These are phyloP conservation scores for Masnerella sp. DNA, from an alignment of 2,888 invertebrate genomes.

Conservation along the genomic window DNA sequence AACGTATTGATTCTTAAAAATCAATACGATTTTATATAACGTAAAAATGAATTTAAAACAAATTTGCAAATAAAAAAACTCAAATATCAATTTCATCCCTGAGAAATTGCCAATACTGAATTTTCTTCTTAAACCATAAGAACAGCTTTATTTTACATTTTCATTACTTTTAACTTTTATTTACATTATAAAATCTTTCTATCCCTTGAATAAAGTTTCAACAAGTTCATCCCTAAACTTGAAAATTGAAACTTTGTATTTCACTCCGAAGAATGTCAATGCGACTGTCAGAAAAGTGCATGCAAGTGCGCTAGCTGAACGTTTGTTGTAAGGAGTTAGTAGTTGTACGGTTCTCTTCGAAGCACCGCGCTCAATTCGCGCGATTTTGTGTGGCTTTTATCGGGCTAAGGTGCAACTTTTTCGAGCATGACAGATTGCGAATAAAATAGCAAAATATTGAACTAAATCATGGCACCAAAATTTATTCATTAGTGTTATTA, in stretches of 20 bases:
- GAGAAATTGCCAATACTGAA: too few species aligned
- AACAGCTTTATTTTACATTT: too few species aligned
- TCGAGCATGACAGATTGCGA: neutral
- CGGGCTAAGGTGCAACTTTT: slow-evolving; percentile 15
- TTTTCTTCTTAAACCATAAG: too few species aligned
- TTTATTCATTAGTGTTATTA: too few species aligned
- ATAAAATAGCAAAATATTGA: neutral
- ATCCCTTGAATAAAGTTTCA: neutral
- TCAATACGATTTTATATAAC: neutral
- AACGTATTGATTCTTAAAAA: neutral
- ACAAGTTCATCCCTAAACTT: neutral
- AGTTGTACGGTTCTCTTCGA: slow-evolving; percentile 58
- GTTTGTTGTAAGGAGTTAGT: slow-evolving; percentile 59
- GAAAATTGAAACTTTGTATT: slow-evolving; percentile 24
- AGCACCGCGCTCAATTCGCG: slow-evolving; percentile 52
- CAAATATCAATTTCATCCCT: too few species aligned
- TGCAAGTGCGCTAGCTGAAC: slow-evolving; percentile 53
- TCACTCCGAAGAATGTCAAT: slow-evolving; percentile 56
- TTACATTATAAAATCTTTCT: neutral
- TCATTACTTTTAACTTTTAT: neutral
- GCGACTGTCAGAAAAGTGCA: slow-evolving; percentile 61
- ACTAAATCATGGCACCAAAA: too few species aligned
- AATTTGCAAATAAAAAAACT: too few species aligned
- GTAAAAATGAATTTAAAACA: neutral
- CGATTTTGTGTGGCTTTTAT: slow-evolving; percentile 44